Percentiles rank a stretch among this genome's conserved stretches.
These are phyloP conservation scores for Diplodus puntazzo DNA, from an alignment of 2,797 vertebrate species.

Conservation along the genomic window DNA sequence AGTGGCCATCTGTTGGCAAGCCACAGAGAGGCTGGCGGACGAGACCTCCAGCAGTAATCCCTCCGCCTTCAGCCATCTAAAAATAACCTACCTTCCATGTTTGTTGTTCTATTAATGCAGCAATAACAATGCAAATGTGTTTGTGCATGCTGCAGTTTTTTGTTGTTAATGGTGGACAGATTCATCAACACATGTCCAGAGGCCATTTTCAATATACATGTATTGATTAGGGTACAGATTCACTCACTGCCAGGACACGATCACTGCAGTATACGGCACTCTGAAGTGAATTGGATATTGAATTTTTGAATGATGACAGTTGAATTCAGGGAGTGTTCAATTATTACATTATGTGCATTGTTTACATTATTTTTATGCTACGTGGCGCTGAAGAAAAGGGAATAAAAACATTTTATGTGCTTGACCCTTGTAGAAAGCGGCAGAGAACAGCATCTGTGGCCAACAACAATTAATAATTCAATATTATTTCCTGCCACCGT, in stretches of 20 bases:
- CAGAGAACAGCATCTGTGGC: slow-evolving; percentile 25
- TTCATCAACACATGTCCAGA: slow-evolving; percentile 4
- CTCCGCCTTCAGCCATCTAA: slow-evolving; percentile 56
- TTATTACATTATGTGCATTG: background rate
- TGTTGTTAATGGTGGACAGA: background rate
- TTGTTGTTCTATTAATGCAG: slow-evolving; percentile 33
- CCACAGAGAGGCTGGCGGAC: slow-evolving; percentile 57
- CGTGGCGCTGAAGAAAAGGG: slow-evolving; percentile 11
- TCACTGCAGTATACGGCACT: background rate
- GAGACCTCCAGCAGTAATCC: slow-evolving; percentile 61
- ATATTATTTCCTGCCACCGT: slow-evolving; percentile 25
- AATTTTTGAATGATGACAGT: slow-evolving; percentile 3
- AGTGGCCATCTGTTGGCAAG: slow-evolving; percentile 78
- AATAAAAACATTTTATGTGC: slow-evolving; percentile 19
- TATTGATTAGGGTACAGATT: slow-evolving; percentile 17
- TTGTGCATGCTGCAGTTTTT: slow-evolving; percentile 5
- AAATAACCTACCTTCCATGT: slow-evolving; percentile 53
- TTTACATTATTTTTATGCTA: slow-evolving; percentile 26
- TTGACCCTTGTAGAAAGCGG: slow-evolving; percentile 18
- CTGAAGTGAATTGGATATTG: background rate
- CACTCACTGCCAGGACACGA: slow-evolving; percentile 1
- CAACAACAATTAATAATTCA: slow-evolving; percentile 57
- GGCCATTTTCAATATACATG: slow-evolving; percentile 7
- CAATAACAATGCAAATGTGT: slow-evolving; percentile 22
- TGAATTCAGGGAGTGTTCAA: slow-evolving; percentile 8